Base-by-base conservation (phyloP, 2,113 vertebrate species). In the Burhinus bistriatus region DNA sequence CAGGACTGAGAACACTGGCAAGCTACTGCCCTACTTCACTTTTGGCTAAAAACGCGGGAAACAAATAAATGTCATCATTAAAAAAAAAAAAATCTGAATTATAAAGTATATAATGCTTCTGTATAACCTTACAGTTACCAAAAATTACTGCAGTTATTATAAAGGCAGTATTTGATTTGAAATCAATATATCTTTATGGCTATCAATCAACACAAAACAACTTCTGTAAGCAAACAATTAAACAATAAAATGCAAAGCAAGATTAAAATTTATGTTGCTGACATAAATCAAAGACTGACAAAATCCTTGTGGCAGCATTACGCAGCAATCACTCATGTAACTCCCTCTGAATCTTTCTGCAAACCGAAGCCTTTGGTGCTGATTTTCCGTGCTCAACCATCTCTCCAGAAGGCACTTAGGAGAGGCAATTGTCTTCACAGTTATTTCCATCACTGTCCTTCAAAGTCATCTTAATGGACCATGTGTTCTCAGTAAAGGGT, bases 381-480 rank as follows among this genome's bases (percentile, higher is more conserved):
- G 89, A 87, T 89, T 96, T 95, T 83, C 40, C 12, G 40, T 42
- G 34, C 71, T 93, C 68, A 81, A 11, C 16, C 59, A 27, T 40
- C 76, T 91, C 76, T 94, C 44, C 68, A 83, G 58, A 95, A 93
- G 69, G 83, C 80, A 86, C n/a, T 90, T 80, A 87, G 29, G 87
- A 93, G 58, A 34, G 91, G 76, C 68, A 91, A 94, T 93, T 94
- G 87, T 34, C 69, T 93, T 86, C 87, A 54, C 65, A 75, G 57
- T 68, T 91, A 87, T 79, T 96, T 96, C 52, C 61, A 81, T 87
- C 81, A 49, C 42, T 42, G 59, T 70, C 82, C 89, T 94, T 91
- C 59, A 78, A 91, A 78, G 34, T 58, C 42, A 82, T 73, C 59
- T 81, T 93, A 87, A 91, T 45, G 69, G 77, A 71, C 30, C 47